These are phyloP conservation scores for Siniperca undulata DNA, from an alignment of 2,797 vertebrate species.

Conservation along the genomic window DNA sequence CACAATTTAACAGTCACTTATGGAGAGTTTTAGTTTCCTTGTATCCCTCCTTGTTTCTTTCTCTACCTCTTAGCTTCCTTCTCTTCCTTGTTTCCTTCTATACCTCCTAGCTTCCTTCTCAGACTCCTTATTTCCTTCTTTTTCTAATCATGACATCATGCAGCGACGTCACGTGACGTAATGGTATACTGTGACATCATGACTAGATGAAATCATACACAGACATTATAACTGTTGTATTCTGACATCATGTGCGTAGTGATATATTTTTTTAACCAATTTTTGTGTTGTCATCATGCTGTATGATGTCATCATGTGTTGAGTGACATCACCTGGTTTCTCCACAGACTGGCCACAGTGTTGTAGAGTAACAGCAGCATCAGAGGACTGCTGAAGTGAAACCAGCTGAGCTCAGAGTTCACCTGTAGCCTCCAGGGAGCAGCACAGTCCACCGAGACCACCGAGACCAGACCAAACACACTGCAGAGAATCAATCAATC, in stretches of 20 bases:
- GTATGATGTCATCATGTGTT: background rate
- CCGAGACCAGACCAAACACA: constrained; percentile 91
- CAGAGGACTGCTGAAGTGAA: constrained; percentile 91
- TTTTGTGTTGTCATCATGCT: background rate
- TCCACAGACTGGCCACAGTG: constrained; percentile 88
- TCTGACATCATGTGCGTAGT: background rate
- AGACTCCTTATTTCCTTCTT: background rate
- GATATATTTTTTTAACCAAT: too few species aligned
- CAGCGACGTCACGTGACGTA: background rate
- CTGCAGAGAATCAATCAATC: constrained; percentile 73
- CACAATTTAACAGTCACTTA: background rate
- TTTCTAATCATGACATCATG: background rate
- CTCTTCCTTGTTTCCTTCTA: background rate
- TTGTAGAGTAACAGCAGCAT: constrained; percentile 93
- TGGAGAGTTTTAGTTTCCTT: background rate
- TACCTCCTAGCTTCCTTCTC: background rate
- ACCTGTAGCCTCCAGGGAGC: constrained; percentile 92
- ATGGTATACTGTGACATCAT: background rate
- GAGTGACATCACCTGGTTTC: constrained; percentile 54
- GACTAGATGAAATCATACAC: background rate
- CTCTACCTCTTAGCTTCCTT: background rate
- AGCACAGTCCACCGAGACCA: constrained; percentile 90
- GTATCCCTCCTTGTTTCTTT: background rate
- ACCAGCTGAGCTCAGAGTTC: constrained; percentile 88
- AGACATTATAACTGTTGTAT: background rate